Base-by-base conservation (phyloP, 2,888 invertebrate species). In the Stratiomys singularior region DNA sequence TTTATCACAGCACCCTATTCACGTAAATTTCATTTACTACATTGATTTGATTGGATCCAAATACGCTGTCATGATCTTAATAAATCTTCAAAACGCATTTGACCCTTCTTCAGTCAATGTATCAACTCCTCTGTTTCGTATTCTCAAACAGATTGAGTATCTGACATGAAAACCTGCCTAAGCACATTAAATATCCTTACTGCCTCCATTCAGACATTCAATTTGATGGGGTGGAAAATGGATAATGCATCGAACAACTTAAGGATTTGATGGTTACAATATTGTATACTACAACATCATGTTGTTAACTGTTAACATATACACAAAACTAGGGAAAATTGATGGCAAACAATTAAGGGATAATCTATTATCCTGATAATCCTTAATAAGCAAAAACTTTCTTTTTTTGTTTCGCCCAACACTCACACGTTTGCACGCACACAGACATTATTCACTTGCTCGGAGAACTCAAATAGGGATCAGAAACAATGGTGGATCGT, bases 161-260 rank as follows among this genome's bases (percentile, higher is more conserved):
- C 18, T 1, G 52, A 52, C 52, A 52, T 18, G 15, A 9, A 37
- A 37, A 37, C 37, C 9, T 37, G 37, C 9, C 37, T 37, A 9
- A 52, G n/a, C 52, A 52, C 23, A 27, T 44, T 47, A 13, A 63
- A 37, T 64, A 63, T 76, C 56, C 30, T 30, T 66, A 4, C 58
- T 18, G 3, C 52, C 15, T 52, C 15, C 52, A 52, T 64, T 64
- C 28, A 60, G n/a, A 23, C 64, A 21, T 46, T 76, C 78, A 76
- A 79, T 79, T 80, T 80, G 81, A 80, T 81, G 81, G 80, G 78
- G 81, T 81, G 79, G 82, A 80, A 82, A 82, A 82, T 81, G 81
- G 81, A 81, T 82, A 82, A 81, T 80, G 80, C 81, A 79, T 79
- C 76, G 79, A 77, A 78, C 77, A 79, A 79, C 81, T 80, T 79